These are phyloP conservation scores for Spodoptera frugiperda DNA, from an alignment of 1,140 invertebrate genomes.

Conservation along the genomic window DNA sequence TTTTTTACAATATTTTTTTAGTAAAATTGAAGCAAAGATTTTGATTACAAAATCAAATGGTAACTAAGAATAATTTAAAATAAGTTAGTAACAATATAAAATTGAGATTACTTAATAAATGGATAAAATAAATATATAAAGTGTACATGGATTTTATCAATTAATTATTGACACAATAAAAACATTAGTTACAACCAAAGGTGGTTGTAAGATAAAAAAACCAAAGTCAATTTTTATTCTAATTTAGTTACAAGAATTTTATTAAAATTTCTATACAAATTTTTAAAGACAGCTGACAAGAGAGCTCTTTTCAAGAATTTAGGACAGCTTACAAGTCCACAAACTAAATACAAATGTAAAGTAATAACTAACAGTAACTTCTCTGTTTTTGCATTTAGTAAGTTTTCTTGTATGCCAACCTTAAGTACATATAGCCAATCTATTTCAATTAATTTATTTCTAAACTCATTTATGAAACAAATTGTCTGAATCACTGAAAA, in stretches of 20 bases:
- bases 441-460: background rate
- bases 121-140: background rate
- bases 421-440: background rate
- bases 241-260: background rate
- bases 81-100: background rate
- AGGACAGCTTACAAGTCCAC: background rate
- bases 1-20: constrained; percentile 25
- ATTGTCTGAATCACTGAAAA: background rate
- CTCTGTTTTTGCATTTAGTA: background rate
- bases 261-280: background rate
- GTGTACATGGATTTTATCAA: too few species aligned
- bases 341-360: too few species aligned
- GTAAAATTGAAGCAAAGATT: constrained; percentile 29
- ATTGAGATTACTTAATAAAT: background rate
- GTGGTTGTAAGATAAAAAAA: background rate
- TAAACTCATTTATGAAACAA: background rate
- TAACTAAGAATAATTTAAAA: constrained; percentile 25
- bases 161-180: background rate
- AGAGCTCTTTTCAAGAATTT: background rate
- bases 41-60: constrained; percentile 10
- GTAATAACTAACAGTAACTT: too few species aligned
- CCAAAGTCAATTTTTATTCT: background rate
- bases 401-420: background rate
- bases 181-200: background rate
- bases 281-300: background rate